A percentile compares a stretch with the other conserved stretches of the same genome.
These are phyloP conservation scores for Lordiphosa stackelbergi DNA, from an alignment of 1,140 invertebrate genomes.

Conservation along the genomic window DNA sequence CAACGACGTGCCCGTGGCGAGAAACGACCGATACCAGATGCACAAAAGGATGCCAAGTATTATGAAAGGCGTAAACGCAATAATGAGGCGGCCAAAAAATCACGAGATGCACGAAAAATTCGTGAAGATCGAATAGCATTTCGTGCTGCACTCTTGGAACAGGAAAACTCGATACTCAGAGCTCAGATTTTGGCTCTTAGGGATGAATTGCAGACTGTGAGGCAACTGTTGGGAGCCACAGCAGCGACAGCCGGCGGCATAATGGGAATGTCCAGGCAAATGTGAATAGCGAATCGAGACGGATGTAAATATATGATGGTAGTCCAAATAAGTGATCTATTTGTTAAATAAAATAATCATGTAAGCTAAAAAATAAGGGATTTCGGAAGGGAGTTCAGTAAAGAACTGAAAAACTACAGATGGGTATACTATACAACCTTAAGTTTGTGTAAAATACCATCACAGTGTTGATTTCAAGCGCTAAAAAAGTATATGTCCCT, in stretches of 20 bases:
- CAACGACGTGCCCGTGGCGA: conserved; percentile 84
- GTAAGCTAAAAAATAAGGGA: too few species aligned
- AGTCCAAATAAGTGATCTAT: background rate
- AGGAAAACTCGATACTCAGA: conserved; percentile 89
- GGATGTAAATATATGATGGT: conserved; percentile 30
- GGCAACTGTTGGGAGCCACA: conserved; percentile 79
- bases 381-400: too few species aligned
- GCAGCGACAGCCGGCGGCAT: conserved; percentile 47
- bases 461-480: too few species aligned
- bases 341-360: background rate
- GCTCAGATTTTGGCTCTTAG: conserved; percentile 87
- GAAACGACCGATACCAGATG: conserved; percentile 91
- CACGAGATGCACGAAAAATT: conserved; percentile 88
- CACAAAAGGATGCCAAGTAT: conserved; percentile 93
- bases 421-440: too few species aligned
- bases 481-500: too few species aligned
- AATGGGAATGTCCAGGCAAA: conserved; percentile 47
- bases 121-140: conserved; percentile 90
- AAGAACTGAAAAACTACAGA: too few species aligned
- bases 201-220: conserved; percentile 87
- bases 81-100: conserved; percentile 94
- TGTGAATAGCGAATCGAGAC: conserved; percentile 4
- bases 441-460: too few species aligned
- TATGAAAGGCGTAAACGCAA: conserved; percentile 91
- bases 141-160: conserved; percentile 87